A percentile compares a stretch with the other conserved stretches of the same genome.
Evolutionary conservation across 2,888 invertebrate genomes (phyloP).

Genomic region (Adela reaumurella): DNA sequence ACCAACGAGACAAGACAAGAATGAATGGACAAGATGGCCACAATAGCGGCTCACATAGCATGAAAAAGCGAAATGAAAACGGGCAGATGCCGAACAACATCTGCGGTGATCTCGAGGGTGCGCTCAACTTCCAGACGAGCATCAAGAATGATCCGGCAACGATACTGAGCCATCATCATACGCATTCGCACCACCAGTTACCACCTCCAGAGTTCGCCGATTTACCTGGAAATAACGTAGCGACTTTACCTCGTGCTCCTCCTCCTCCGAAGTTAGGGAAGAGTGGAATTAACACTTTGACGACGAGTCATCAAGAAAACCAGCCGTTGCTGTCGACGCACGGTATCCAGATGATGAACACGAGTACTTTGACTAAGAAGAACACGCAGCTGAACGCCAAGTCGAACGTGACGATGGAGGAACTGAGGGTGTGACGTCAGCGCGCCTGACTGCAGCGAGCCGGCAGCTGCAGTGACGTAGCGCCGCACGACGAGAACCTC

Average conservation of each 20-base stretch:
- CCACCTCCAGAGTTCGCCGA: conserved; percentile 84
- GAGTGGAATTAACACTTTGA: conserved; percentile 53
- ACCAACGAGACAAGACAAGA: conserved; percentile 82
- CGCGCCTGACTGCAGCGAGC: conserved; percentile 54
- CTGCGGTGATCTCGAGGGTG: conserved; percentile 75
- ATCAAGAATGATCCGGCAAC: conserved; percentile 69
- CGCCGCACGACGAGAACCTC: conserved; percentile 38
- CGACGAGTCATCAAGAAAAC: conserved; percentile 63
- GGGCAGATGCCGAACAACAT: conserved; percentile 87
- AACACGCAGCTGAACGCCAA: conserved; percentile 64
- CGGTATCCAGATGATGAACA: conserved; percentile 74
- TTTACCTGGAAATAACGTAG: conserved; percentile 65
- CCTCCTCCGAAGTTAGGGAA: conserved; percentile 71
- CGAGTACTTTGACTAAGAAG: conserved; percentile 74
- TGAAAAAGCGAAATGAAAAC: conserved; percentile 75
- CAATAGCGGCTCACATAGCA: conserved; percentile 41
- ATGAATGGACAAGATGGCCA: conserved; percentile 59
- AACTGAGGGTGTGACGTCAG: conserved; percentile 78
- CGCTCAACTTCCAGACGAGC: conserved; percentile 47
- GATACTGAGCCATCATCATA: conserved; percentile 71
- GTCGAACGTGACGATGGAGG: conserved; percentile 68
- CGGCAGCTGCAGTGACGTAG: conserved; percentile 52
- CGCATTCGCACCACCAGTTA: conserved; percentile 71
- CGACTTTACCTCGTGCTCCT: conserved; percentile 67
- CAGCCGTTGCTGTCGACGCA: conserved; percentile 70